Evolutionary conservation across 2,888 invertebrate genomes (phyloP), one percentile per base, ranked within the genome.

Genomic region (Rhagium mordax): DNA sequence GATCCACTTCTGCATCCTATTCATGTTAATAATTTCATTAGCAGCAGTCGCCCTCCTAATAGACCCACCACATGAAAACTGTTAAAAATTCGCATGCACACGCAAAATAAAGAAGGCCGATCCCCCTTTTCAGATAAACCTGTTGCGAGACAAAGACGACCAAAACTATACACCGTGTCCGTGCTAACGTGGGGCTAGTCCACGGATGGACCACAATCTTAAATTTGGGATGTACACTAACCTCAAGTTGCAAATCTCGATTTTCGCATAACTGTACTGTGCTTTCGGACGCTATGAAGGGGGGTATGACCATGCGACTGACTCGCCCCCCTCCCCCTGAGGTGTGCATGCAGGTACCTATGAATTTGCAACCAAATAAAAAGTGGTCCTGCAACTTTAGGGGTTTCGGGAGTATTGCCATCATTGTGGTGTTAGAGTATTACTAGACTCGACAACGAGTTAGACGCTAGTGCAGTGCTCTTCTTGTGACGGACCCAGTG

Each of bases 321-420:
- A 84, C 81, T 82, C 75, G 71, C 79, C 77, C 81, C 81, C 84
- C 83, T 82, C 83, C 81, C 85, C 80, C 84, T 83, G 71, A 79
- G 78, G 79, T 81, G 81, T 78, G 74, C 80, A 82, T 84, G 85
- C 87, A 88, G 88, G 89, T 89, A 89, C 89, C 90, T 90, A 90
- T 90, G 90, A 90, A 90, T 90, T 90, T 89, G 90, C 90, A 89
- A 89, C 89, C 89, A 89, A 89, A 90, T 90, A 90, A 90, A 90
- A 90, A 90, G 90, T 89, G 89, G 90, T 90, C 90, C 90, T 89
- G 89, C 90, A 89, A 90, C 89, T 90, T 90, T 90, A 89, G 90
- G 87, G 87, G 86, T 85, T 86, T 85, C 84, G 85, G 87, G 85
- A 85, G 85, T 85, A 83, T 80, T 81, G 84, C 83, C 83, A 82